Evolutionary conservation across 2,797 vertebrate genomes (phyloP).

Genomic region (Bothrops alternatus): DNA sequence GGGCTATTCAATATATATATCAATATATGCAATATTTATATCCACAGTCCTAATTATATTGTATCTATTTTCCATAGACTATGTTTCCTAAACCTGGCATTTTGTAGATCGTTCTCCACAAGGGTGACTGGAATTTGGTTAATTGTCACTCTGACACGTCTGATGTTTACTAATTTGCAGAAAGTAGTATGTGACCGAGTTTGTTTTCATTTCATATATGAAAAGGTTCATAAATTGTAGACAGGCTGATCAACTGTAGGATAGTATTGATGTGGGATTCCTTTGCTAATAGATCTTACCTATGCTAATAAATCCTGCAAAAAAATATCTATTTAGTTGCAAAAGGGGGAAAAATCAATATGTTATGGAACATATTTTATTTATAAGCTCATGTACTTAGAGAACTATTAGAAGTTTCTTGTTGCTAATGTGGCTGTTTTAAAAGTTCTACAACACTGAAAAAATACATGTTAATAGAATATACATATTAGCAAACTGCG

Average conservation of each 20-base stretch:
- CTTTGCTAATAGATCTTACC: neutral
- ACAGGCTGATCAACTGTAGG: neutral
- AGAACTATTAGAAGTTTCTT: neutral
- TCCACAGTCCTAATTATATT: neutral
- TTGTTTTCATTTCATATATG: neutral
- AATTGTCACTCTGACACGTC: neutral
- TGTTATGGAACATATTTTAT: slow-evolving; percentile 15
- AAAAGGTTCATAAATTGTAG: neutral
- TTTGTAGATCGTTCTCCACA: neutral
- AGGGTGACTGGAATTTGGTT: neutral
- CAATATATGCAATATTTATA: neutral
- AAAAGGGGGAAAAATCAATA: neutral
- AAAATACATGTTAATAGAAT: neutral
- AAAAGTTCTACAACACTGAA: slow-evolving; percentile 5
- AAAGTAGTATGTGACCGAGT: neutral
- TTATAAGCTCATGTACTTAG: neutral
- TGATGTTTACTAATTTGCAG: neutral
- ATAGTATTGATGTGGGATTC: neutral
- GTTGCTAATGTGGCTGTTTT: neutral
- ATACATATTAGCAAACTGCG: slow-evolving; percentile 6
- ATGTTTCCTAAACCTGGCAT: neutral
- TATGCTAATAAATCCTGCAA: neutral
- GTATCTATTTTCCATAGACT: neutral
- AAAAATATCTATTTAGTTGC: neutral
- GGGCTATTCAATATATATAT: neutral